Evolutionary conservation across 2,797 vertebrate species (phyloP).

Genomic region (Tragopan temminckii): DNA sequence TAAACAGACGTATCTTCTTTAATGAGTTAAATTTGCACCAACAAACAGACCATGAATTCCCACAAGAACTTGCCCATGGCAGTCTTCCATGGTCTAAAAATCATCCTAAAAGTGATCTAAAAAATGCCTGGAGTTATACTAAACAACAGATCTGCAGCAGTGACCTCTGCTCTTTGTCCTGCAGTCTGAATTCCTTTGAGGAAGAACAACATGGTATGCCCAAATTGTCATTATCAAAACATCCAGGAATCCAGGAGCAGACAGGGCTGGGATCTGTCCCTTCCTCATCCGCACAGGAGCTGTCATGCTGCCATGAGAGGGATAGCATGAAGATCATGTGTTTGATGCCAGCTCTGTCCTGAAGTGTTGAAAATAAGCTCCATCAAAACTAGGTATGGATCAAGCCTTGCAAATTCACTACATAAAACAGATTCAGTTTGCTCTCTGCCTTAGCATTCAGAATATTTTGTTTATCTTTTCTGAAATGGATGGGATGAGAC

Average conservation of each 20-base stretch:
- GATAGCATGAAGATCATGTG: background rate
- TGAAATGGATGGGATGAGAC: background rate
- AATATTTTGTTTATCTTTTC: background rate
- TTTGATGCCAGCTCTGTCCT: background rate
- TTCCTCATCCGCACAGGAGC: background rate
- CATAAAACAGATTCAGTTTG: background rate
- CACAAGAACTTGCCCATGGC: slow-evolving; percentile 26
- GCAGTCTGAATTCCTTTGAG: background rate
- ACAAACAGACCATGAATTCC: slow-evolving; percentile 38
- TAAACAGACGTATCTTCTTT: slow-evolving; percentile 53
- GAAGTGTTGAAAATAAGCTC: background rate
- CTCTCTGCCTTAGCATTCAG: background rate
- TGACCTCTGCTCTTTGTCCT: background rate
- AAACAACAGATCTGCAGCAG: background rate
- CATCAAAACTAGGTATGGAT: background rate
- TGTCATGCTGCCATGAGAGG: background rate
- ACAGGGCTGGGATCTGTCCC: background rate
- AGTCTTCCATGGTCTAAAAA: background rate
- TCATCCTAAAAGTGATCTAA: background rate
- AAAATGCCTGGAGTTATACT: background rate
- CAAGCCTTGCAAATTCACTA: background rate
- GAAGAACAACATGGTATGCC: background rate
- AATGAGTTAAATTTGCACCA: slow-evolving; percentile 7
- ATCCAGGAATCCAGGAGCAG: background rate
- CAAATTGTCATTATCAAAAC: background rate